Evolutionary conservation across 1,140 invertebrate species (phyloP).

Genomic region (Pseudachorutes palmiensis): DNA sequence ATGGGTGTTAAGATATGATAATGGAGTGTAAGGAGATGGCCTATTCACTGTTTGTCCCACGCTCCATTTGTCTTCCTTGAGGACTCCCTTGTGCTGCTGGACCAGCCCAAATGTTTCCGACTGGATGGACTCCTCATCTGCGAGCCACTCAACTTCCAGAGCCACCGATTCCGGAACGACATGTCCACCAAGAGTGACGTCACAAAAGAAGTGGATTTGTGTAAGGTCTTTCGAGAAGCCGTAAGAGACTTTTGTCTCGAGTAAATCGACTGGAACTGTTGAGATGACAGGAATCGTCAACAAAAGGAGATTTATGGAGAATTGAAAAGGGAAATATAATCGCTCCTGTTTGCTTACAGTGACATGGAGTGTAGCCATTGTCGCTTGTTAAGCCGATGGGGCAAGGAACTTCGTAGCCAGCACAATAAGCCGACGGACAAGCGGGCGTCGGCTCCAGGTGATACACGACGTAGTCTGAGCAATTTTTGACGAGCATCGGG

Average conservation of each 20-base stretch:
- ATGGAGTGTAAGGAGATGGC: too few species aligned
- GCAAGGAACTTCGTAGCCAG: conserved; percentile 39
- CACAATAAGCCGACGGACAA: conserved; percentile 40
- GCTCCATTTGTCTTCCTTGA: conserved; percentile 38
- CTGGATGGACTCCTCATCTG: conserved; percentile 36
- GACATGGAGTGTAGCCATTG: conserved; percentile 38
- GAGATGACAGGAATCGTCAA: background rate
- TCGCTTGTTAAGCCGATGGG: conserved; percentile 36
- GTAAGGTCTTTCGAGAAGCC: conserved; percentile 31
- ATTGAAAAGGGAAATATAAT: background rate
- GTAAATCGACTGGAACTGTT: conserved; percentile 39
- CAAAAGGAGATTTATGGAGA: background rate
- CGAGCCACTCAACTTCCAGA: conserved; percentile 38
- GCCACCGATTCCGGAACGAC: conserved; percentile 37
- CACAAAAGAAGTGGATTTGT: conserved; percentile 37
- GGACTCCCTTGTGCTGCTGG: conserved; percentile 37
- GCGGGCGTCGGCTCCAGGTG: conserved; percentile 39
- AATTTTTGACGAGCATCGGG: conserved; percentile 39
- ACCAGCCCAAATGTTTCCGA: conserved; percentile 37
- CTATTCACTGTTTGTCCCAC: conserved; percentile 38
- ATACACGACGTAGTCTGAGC: conserved; percentile 38
- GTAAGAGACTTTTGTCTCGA: conserved; percentile 37
- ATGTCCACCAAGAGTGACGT: conserved; percentile 36
- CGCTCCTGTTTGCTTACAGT: conserved; percentile 29
- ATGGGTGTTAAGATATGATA: background rate